Conservation (phyloP, 2,888 invertebrate genomes). For the Orchesella flavescens region DNA sequence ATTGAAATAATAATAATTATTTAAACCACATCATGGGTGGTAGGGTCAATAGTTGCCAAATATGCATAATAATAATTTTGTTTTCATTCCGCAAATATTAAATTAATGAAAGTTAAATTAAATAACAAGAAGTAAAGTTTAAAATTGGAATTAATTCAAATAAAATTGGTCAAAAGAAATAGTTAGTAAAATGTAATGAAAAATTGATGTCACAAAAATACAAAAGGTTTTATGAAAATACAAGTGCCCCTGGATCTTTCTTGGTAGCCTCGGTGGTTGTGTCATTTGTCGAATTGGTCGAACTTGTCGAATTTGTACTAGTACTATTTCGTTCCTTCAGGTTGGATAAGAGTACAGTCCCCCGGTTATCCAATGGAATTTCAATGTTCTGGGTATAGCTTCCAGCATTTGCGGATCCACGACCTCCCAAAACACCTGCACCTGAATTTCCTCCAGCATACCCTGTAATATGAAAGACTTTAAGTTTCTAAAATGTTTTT, state of each 20-base stretch:
- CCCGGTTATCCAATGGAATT: constrained; percentile 49
- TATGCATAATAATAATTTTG: no score
- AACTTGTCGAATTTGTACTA: neutral
- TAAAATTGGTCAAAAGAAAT: no score
- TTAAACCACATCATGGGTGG: no score
- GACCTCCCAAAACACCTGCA: constrained; percentile 45
- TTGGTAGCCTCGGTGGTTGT: neutral
- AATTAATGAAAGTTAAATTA: no score
- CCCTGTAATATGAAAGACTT: constrained; percentile 17
- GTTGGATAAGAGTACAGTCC: constrained; percentile 51
- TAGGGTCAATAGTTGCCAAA: no score
- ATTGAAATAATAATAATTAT: no score
- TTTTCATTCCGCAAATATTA: no score
- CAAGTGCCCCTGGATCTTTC: constrained; percentile 16
- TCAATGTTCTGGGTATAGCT: constrained; percentile 54
- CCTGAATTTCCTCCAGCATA: constrained; percentile 37
- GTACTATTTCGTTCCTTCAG: constrained; percentile 46
- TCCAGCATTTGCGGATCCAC: constrained; percentile 29
- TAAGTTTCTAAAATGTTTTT: neutral
- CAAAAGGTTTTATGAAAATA: constrained; percentile 16
- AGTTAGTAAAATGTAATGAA: neutral
- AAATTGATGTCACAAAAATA: neutral
- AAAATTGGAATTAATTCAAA: no score
- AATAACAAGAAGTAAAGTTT: no score
- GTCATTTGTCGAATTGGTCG: no score